Evolutionary conservation across 2,888 invertebrate genomes (phyloP), one percentile per base, ranked within the genome.

Genomic region (Synanthedon andrenaeformis): DNA sequence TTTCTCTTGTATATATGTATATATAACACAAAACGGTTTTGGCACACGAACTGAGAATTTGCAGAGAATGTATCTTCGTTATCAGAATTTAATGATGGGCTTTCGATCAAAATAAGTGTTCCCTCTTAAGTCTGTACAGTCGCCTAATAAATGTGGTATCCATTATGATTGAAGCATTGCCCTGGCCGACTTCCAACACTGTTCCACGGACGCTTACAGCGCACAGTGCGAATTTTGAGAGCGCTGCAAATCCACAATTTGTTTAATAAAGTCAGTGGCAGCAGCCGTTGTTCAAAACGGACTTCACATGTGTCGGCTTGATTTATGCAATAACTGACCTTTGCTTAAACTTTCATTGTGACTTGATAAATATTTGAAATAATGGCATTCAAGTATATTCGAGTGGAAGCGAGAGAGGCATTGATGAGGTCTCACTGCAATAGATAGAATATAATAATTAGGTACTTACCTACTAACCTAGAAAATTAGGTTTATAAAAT

Each of bases 181-280:
- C 14, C 45, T 45, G 45, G 45, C 45, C 14, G 14, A 51, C 48
- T 57, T 66, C 74, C 78, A 76, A 63, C 58, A 52, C 59, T 57
- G 63, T 66, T 65, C 62, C 63, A 63, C 59, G 59, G 59, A 45
- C 52, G 52, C 51, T 51, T 51, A 52, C 49, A 55, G 52, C 51
- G 53, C 51, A 55, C 56, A 54, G 52, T 57, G 57, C 55, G 51
- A 49, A 67, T 69, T 74, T 71, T 64, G 70, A 74, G 72, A 74
- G 72, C 74, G 67, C 67, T 65, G 62, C 69, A 60, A 73, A 73
- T 57, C 55, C 53, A 53, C 56, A 42, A 56, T 74, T 69, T 63
- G 66, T 67, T 68, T 58, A 60, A 58, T 59, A 67, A 64, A 63
- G 56, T 57, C 59, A 58, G 62, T 62, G 45, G 14, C 45, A 14